Conservation (phyloP, 2,797 vertebrate species). For the Leucoraja ocellata region DNA sequence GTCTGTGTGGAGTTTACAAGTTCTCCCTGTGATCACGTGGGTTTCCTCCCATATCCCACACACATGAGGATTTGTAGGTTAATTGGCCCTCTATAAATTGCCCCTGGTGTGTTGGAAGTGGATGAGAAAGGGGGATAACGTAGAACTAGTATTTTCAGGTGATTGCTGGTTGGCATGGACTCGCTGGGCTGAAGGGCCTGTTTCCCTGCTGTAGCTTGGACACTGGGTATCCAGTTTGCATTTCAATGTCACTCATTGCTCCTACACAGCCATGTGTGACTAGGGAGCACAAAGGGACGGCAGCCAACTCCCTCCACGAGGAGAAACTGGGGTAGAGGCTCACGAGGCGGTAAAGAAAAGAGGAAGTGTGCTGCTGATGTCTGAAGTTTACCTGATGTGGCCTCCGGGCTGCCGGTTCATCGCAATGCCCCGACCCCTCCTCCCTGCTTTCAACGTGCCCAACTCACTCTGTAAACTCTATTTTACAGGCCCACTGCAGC, state of each 20-base stretch:
- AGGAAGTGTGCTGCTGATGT: neutral
- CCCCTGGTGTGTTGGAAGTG: too few species aligned
- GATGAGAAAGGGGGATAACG: too few species aligned
- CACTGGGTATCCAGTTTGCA: neutral
- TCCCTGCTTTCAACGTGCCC: neutral
- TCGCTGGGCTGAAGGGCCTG: too few species aligned
- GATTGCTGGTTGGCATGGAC: too few species aligned
- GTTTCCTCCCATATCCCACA: too few species aligned
- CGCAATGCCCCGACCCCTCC: neutral
- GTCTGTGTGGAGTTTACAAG: too few species aligned
- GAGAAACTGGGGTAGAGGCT: neutral
- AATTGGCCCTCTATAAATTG: too few species aligned
- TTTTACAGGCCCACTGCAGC: slow-evolving; percentile 40
- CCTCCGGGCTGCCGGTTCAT: too few species aligned
- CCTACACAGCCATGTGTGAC: neutral
- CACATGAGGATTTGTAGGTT: too few species aligned
- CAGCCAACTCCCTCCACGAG: neutral
- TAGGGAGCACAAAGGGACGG: neutral
- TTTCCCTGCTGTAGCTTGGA: neutral
- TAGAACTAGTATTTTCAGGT: too few species aligned
- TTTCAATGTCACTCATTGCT: neutral
- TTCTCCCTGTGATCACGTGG: too few species aligned
- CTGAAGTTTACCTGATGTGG: neutral
- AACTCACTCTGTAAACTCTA: neutral
- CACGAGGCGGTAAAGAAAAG: neutral